These are phyloP conservation scores for Sclerurus mexicanus DNA, from an alignment of 2,113 vertebrate species.

Conservation along the genomic window DNA sequence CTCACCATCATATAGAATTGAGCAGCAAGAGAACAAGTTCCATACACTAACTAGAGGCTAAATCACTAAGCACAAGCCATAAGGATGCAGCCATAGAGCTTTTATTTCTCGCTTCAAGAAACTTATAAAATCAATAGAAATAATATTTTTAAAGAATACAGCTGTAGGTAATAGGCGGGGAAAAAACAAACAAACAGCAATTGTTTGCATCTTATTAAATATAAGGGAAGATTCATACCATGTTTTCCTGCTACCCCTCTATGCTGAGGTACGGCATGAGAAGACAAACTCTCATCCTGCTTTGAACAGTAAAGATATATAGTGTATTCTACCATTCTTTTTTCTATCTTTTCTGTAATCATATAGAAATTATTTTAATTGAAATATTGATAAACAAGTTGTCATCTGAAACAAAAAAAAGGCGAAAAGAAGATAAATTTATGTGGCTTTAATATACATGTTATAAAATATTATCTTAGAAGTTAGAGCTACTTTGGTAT, in stretches of 20 bases:
- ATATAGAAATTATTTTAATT: background rate
- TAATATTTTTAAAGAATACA: background rate
- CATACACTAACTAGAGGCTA: background rate
- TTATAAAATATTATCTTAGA: background rate
- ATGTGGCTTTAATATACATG: background rate
- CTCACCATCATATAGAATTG: background rate
- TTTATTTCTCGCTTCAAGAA: background rate
- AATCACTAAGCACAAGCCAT: background rate
- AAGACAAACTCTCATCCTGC: background rate
- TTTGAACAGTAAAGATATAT: background rate
- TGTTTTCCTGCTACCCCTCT: background rate
- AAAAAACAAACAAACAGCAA: background rate
- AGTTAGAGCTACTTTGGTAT: background rate
- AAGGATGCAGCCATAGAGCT: background rate
- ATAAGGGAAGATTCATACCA: background rate
- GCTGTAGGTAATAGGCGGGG: background rate
- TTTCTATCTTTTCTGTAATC: background rate
- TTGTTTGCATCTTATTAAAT: background rate
- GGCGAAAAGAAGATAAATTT: fast-evolving
- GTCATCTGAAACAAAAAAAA: background rate
- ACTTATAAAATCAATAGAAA: background rate
- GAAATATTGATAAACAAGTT: background rate
- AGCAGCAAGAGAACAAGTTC: background rate
- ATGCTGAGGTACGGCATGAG: background rate
- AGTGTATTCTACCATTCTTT: background rate